phyloP scores from a whole-genome alignment of 2,888 invertebrate species.

The Subacronicta megacephala region DNA sequence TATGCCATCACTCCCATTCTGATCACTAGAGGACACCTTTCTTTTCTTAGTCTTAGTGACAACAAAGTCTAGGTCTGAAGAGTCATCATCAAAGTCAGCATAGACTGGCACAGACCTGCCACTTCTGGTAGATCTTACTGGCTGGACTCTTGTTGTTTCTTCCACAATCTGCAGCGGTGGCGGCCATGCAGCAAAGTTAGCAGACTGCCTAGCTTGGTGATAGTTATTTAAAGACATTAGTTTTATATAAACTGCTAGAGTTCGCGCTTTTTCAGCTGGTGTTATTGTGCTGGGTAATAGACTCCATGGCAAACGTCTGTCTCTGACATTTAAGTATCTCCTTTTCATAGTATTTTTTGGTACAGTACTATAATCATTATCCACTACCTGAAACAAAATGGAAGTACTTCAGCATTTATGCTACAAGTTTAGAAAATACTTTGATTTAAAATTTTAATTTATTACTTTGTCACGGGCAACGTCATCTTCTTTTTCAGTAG shows the following conservation, averaged over 20 bases:
- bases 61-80: conserved; percentile 81
- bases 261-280: conserved; percentile 80
- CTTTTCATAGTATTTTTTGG: conserved; percentile 76
- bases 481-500: conserved; percentile 77
- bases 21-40: conserved; percentile 77
- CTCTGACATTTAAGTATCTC: conserved; percentile 78
- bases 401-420: not conserved
- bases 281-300: conserved; percentile 75
- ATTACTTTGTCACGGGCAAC: conserved; percentile 41
- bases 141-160: conserved; percentile 76
- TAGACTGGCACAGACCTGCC: conserved; percentile 82
- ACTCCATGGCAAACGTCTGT: conserved; percentile 86
- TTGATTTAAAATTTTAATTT: not conserved
- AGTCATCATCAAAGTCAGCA: conserved; percentile 84
- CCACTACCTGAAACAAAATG: conserved; percentile 63
- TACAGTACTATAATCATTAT: conserved; percentile 39
- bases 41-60: conserved; percentile 80
- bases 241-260: conserved; percentile 82
- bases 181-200: conserved; percentile 80
- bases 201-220: conserved; percentile 77
- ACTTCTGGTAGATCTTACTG: conserved; percentile 81
- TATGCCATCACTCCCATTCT: conserved; percentile 66
- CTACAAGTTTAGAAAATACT: not conserved
- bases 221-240: conserved; percentile 83
- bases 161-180: conserved; percentile 83